A percentile compares a stretch with the other conserved stretches of the same genome.
phyloP scores from a whole-genome alignment of 1,140 invertebrate genomes.

The Euwallacea fornicatus region DNA sequence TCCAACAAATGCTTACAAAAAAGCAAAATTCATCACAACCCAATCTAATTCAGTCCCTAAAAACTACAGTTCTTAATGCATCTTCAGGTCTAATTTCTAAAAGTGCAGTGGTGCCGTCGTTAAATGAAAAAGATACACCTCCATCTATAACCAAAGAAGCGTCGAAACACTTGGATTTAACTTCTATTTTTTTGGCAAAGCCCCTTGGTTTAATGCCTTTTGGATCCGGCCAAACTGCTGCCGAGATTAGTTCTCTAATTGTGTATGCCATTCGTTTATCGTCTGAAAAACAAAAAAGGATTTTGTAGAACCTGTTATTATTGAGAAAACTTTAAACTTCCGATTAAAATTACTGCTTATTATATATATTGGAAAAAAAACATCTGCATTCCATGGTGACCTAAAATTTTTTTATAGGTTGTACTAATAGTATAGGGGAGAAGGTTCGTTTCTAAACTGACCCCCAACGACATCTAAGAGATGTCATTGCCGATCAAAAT shows the following conservation, averaged over 20 bases:
- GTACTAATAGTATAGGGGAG: too few relatives aligned
- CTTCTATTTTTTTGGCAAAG: constrained; percentile 68
- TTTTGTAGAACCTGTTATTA: background rate
- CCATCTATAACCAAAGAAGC: constrained; percentile 96
- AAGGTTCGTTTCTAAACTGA: too few relatives aligned
- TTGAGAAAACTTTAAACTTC: background rate
- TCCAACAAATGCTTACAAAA: too few relatives aligned
- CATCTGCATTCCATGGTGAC: too few relatives aligned
- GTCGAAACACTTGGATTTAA: constrained; percentile 91
- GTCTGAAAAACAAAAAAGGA: constrained; percentile 59
- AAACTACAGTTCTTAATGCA: constrained; percentile 78
- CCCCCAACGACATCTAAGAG: too few relatives aligned
- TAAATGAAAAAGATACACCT: constrained; percentile 90
- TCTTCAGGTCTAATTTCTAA: constrained; percentile 86
- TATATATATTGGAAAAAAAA: too few relatives aligned
- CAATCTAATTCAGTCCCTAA: constrained; percentile 55
- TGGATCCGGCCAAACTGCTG: constrained; percentile 73
- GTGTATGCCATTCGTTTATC: constrained; percentile 81
- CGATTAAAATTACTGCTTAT: background rate
- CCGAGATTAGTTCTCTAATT: constrained; percentile 87
- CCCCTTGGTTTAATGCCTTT: constrained; percentile 68
- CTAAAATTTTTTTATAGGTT: too few relatives aligned
- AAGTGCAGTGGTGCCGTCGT: constrained; percentile 86
- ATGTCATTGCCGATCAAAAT: too few relatives aligned
- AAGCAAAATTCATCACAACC: background rate